Base-by-base conservation (phyloP, 2,113 vertebrate genomes). In the Benitochromis conjunctus region DNA sequence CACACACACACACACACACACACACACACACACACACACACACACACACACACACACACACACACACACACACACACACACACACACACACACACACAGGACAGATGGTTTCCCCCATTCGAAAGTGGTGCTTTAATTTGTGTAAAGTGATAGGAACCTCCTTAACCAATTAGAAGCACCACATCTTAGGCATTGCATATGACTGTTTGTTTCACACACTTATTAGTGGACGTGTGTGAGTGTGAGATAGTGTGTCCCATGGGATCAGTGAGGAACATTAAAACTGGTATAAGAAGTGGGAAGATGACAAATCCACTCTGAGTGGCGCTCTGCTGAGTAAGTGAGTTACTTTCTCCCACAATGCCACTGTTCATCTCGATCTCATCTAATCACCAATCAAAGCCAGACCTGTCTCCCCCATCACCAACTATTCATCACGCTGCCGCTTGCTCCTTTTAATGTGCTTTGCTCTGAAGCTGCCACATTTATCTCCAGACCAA, bases 121-220 rank as follows among this genome's bases (percentile, higher is more conserved):
- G 55, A 94, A 90, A 92, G 81, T 81, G 77, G 62, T 43, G 82
- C 84, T 93, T 86, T 94, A 93, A 94, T 94, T 94, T 91, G 84
- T 87, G 88, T 71, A 86, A 92, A 93, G 94, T 95, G 90, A 94
- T 87, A 90, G 87, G 83, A 92, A 93, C 87, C 94, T 92, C 91
- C 91, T 95, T 93, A 92, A 92, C 91, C 93, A 95, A 94, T 95
- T 94, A 95, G 79, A 93, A 79, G 58, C 19, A 31, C 62, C 74
- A 86, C 84, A 88, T 88, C 86, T 84, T 83, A 64, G 53, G 69
- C 80, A 80, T 34, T 34, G 83, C 64, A 69, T 92, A 71, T 82
- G 62, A 58, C 19, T 74, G 77, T 82, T 66, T 85, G 79, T 71
- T 54, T 60, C 71, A 78, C 53, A 51, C 78, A 60, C 69, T 90